Conservation (phyloP, 2,888 invertebrate genomes). For the Trichogramma dendrolimi region DNA sequence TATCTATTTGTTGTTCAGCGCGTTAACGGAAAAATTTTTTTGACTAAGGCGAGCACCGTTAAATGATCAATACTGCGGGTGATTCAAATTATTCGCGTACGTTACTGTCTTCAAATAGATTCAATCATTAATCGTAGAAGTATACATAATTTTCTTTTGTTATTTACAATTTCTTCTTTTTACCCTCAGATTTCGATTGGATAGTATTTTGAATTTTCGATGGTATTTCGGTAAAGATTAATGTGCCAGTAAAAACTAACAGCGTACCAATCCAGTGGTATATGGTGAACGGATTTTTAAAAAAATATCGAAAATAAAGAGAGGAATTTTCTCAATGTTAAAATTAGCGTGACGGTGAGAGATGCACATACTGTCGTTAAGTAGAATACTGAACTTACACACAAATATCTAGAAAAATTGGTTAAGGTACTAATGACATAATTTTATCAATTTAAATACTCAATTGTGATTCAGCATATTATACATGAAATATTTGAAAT, state of each 20-base stretch:
- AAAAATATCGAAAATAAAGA: slow-evolving; percentile 95
- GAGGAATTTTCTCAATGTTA: slow-evolving; percentile 92
- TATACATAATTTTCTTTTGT: neutral
- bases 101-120: neutral
- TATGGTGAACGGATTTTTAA: slow-evolving; percentile 87
- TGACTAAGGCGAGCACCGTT: neutral
- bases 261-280: slow-evolving; percentile 88
- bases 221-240: slow-evolving; percentile 81
- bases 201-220: slow-evolving; percentile 54
- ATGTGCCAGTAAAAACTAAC: slow-evolving; percentile 87
- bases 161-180: slow-evolving; percentile 11
- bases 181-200: neutral
- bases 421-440: slow-evolving; percentile 34
- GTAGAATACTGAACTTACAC: slow-evolving; percentile 91
- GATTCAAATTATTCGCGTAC: too few relatives aligned
- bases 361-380: slow-evolving; percentile 92
- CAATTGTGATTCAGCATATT: neutral
- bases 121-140: neutral
- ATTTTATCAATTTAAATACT: neutral
- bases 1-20: neutral
- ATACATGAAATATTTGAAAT: neutral
- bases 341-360: slow-evolving; percentile 89
- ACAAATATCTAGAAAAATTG: slow-evolving; percentile 62
- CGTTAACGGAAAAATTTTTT: neutral
- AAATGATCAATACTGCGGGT: too few relatives aligned